Conservation (phyloP, 2,113 vertebrate species). For the Numida meleagris region DNA sequence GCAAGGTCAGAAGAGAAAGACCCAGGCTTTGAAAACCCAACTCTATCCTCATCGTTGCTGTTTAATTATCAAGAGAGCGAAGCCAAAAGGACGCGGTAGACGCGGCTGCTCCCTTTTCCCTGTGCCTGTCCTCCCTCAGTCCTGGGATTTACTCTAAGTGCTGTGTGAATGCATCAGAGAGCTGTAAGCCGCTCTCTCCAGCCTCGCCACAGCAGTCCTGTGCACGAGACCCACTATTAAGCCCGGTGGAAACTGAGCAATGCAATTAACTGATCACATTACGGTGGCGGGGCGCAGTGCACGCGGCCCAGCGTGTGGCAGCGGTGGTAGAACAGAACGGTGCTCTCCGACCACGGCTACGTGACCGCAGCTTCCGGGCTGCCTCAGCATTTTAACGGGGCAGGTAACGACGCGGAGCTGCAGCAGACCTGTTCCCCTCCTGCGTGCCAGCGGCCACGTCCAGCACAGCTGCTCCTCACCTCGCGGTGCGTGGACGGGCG, state of each 20-base stretch:
- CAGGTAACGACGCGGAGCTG: accelerated
- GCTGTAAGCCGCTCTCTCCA: accelerated
- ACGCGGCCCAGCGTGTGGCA: neutral
- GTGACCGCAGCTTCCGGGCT: slow-evolving; percentile 6
- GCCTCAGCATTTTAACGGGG: neutral
- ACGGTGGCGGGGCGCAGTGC: accelerated
- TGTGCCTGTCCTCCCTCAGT: neutral
- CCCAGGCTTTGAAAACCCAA: slow-evolving; percentile 32
- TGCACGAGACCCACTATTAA: accelerated
- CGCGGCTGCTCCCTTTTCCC: neutral
- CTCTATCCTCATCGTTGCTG: neutral
- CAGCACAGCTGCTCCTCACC: no score
- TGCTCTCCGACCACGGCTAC: neutral
- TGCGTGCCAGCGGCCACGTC: accelerated
- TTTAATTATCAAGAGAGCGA: accelerated
- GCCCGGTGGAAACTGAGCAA: accelerated
- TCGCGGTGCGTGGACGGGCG: neutral
- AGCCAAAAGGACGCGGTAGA: accelerated
- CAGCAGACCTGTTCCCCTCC: neutral
- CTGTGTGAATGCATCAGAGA: no score
- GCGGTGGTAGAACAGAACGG: neutral
- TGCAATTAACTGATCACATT: accelerated
- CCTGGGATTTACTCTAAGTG: neutral
- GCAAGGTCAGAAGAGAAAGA: slow-evolving; percentile 85
- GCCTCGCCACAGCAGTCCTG: neutral